Percentiles rank a stretch among this genome's conserved stretches.
These are phyloP conservation scores for Parambassis ranga DNA, from an alignment of 2,797 vertebrate species.

Conservation along the genomic window DNA sequence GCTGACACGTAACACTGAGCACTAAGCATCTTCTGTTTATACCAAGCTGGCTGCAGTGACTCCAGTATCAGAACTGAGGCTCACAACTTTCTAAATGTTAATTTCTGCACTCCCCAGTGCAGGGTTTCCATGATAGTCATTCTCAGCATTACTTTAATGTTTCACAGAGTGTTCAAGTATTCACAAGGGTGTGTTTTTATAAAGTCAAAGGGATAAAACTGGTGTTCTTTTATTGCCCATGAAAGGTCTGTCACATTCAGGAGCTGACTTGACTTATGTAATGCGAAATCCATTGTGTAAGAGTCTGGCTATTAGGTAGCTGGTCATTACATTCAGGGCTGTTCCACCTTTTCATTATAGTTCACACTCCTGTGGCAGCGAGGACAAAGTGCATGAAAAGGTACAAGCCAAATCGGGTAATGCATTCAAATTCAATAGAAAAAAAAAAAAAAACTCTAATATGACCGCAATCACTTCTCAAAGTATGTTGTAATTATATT, in stretches of 20 bases:
- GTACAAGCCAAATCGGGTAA: neutral
- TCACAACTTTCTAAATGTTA: neutral
- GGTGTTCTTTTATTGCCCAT: neutral
- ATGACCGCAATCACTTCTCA: neutral
- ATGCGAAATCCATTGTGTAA: no score
- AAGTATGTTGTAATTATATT: constrained; percentile 18
- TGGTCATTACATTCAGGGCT: neutral
- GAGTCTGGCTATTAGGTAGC: neutral
- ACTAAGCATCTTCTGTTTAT: constrained; percentile 6
- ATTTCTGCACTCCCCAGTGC: neutral
- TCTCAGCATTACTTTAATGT: neutral
- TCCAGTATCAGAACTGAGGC: neutral
- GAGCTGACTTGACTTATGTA: neutral
- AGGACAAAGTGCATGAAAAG: neutral
- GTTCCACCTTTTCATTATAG: neutral
- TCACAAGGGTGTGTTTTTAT: neutral
- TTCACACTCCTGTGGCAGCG: neutral
- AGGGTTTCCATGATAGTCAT: neutral
- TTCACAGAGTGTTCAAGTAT: neutral
- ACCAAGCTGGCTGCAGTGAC: neutral
- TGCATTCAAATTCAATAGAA: neutral
- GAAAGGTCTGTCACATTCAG: neutral
- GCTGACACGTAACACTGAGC: constrained; percentile 11
- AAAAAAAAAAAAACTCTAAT: neutral
- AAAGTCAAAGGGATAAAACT: neutral